These are phyloP conservation scores for Echiichthys vipera DNA, from an alignment of 2,797 vertebrate species.

Conservation along the genomic window DNA sequence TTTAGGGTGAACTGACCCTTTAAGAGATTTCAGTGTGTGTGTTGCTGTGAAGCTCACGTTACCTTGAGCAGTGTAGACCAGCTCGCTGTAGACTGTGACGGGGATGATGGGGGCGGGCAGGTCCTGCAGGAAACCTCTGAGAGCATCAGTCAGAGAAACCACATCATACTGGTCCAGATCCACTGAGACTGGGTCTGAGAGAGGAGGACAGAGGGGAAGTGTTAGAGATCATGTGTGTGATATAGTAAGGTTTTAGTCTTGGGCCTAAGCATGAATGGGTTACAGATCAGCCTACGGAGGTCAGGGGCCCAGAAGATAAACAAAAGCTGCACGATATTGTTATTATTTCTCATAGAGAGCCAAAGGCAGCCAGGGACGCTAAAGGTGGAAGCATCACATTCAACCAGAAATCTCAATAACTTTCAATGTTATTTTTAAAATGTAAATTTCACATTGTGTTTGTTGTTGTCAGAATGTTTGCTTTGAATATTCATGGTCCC, in stretches of 20 bases:
- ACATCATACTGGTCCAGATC: slow-evolving; percentile 79
- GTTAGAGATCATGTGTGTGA: neutral
- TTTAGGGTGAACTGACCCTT: neutral
- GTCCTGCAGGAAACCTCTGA: slow-evolving; percentile 78
- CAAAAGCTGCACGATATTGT: too few relatives aligned
- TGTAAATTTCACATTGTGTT: too few relatives aligned
- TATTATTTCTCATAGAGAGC: neutral
- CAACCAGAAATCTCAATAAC: too few relatives aligned
- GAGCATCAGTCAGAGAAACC: slow-evolving; percentile 72
- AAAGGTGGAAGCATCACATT: neutral
- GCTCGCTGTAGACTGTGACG: slow-evolving; percentile 77
- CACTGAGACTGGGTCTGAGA: slow-evolving; percentile 67
- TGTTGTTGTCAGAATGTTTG: too few relatives aligned
- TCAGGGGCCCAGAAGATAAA: neutral
- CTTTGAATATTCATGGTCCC: too few relatives aligned
- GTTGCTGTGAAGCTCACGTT: neutral
- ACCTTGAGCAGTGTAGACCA: slow-evolving; percentile 85
- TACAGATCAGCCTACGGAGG: neutral
- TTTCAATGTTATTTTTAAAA: too few relatives aligned
- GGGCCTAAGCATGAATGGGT: neutral
- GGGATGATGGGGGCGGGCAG: slow-evolving; percentile 77
- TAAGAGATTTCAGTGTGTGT: too few relatives aligned
- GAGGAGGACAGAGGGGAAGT: neutral
- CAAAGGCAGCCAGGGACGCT: neutral
- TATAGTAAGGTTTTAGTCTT: neutral